Base-by-base conservation (phyloP, 2,888 invertebrate genomes). In the Philhelius pedissequus region DNA sequence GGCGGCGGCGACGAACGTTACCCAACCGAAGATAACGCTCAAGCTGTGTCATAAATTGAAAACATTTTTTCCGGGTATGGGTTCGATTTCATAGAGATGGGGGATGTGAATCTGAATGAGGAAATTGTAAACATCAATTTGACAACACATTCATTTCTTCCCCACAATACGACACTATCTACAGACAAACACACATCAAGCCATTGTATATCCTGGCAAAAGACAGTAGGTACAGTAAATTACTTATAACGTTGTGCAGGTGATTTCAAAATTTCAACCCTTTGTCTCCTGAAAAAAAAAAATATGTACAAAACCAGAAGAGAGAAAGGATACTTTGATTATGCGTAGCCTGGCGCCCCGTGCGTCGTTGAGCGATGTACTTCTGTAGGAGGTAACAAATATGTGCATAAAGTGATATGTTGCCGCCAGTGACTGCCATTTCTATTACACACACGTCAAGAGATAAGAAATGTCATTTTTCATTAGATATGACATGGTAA, bases 81-180 rank as follows among this genome's bases (percentile, higher is more conserved):
- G 60, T 60, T 40, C 40, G n/a, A 27, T 27, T 18, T 43, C 38
- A 27, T 18, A 18, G 40, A 15, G 30, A 1, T 9, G 62, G 38
- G 8, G 43, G 43, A 48, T 11, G 60, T 30, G 25, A 50, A 25
- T 70, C 71, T 64, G 66, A 48, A 54, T 38, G 78, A 74, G 84
- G 84, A 84, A 84, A 84, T 84, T 84, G 84, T 84, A 80, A 84
- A 84, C 84, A 80, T 84, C 84, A 84, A 84, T 84, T 84, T 84
- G 80, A 79, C 80, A 84, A 84, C 80, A 75, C 15, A 79, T 79
- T 70, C 70, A 69, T 54, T 62, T 62, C 50, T 20, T 64, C 56
- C 77, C 35, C 6, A 32, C 22, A 48, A 48, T 20, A 48, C 40
- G 38, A 20, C 30, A n/a, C n/a, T n/a, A n/a, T n/a, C n/a, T n/a